Conservation (phyloP, 1,140 invertebrate genomes). For the Lasaia peninsularis region DNA sequence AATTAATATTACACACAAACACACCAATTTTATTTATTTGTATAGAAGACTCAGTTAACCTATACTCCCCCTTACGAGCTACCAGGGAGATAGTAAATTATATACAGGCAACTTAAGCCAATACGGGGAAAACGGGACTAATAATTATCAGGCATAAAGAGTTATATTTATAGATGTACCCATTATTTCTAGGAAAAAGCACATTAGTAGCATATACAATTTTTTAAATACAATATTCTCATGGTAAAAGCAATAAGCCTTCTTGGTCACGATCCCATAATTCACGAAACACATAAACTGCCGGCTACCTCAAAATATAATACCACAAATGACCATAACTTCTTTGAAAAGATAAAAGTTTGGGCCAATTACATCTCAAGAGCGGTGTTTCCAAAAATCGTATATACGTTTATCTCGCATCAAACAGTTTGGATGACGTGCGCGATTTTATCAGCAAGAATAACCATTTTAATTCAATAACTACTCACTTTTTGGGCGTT, state of each 20-base stretch:
- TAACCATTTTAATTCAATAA: conserved; percentile 29
- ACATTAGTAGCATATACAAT: neutral
- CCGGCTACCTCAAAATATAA: conserved; percentile 41
- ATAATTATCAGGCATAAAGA: too few species aligned
- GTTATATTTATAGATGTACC: neutral
- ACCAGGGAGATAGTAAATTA: too few species aligned
- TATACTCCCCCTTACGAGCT: too few species aligned
- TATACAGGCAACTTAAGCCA: too few species aligned
- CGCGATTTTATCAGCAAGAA: conserved; percentile 43
- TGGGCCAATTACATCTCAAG: conserved; percentile 56
- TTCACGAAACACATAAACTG: conserved; percentile 32
- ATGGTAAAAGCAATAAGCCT: conserved; percentile 29
- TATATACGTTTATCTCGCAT: conserved; percentile 54
- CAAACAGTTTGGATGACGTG: conserved; percentile 53
- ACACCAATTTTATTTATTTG: too few species aligned
- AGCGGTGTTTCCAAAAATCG: conserved; percentile 68
- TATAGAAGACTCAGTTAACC: too few species aligned
- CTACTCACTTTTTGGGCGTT: neutral
- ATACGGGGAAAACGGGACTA: too few species aligned
- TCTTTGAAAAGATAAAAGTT: conserved; percentile 66
- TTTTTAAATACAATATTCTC: conserved; percentile 18
- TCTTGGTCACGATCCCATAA: conserved; percentile 49
- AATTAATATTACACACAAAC: too few species aligned
- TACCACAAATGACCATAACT: conserved; percentile 57
- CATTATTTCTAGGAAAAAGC: neutral